Conservation (phyloP, 1,140 invertebrate species). For the Brachionus plicatilis region DNA sequence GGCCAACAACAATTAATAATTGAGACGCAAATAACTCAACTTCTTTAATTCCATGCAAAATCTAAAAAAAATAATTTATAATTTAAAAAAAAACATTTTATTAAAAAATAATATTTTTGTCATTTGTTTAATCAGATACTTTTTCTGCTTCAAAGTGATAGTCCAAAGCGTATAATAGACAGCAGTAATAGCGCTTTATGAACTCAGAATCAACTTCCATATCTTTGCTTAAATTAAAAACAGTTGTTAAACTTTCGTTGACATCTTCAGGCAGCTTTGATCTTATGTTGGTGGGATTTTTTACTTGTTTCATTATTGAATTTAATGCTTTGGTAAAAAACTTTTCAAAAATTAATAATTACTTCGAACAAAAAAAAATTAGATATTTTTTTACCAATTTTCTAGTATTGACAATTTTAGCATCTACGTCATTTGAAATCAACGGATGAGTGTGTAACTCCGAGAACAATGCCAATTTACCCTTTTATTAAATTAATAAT, state of each 20-base stretch:
- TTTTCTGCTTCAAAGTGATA: slow-evolving; percentile 37
- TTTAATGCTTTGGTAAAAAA: slow-evolving; percentile 39
- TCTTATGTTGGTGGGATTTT: not conserved
- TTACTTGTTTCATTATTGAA: slow-evolving; percentile 24
- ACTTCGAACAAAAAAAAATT: not conserved
- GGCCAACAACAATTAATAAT: not conserved
- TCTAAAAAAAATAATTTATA: not conserved
- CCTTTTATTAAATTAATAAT: not conserved
- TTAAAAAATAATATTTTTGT: not conserved
- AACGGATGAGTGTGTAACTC: slow-evolving; percentile 37
- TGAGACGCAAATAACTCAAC: slow-evolving; percentile 27
- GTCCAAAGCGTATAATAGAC: slow-evolving; percentile 16
- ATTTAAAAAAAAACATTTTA: not conserved
- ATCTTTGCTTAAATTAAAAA: slow-evolving; percentile 26
- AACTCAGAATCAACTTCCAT: slow-evolving; percentile 30
- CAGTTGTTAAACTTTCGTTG: not conserved
- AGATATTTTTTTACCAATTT: slow-evolving; percentile 10
- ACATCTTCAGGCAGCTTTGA: not conserved
- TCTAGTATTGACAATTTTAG: slow-evolving; percentile 28
- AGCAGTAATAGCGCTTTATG: slow-evolving; percentile 29
- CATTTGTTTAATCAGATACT: not conserved
- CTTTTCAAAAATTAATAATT: not conserved
- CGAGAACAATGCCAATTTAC: not conserved
- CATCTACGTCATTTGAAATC: slow-evolving; percentile 37
- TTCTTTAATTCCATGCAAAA: slow-evolving; percentile 36